phyloP scores from a whole-genome alignment of 2,888 invertebrate genomes.

The Megastigmus dorsalis region DNA sequence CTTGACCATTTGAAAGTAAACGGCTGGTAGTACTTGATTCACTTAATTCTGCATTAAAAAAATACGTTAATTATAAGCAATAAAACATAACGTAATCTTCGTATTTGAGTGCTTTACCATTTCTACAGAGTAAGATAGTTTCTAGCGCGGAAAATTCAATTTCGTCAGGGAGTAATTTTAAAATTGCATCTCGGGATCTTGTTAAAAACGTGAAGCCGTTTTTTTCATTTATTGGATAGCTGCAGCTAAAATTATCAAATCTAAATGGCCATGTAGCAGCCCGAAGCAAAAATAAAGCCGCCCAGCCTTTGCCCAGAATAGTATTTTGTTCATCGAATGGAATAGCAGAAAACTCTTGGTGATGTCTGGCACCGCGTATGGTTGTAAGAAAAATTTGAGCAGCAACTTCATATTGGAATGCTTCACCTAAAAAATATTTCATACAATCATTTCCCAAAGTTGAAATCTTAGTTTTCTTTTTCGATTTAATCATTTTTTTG shows the following conservation, averaged over 20 bases:
- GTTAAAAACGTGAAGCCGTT: conserved; percentile 56
- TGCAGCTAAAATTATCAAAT: conserved; percentile 66
- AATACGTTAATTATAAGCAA: conserved; percentile 1
- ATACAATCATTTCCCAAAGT: neutral
- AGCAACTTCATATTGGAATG: conserved; percentile 76
- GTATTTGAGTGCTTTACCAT: conserved; percentile 69
- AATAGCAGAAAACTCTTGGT: conserved; percentile 76
- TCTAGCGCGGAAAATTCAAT: conserved; percentile 76
- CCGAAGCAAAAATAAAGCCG: conserved; percentile 77
- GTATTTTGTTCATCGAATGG: conserved; percentile 76
- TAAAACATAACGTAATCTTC: too few species aligned
- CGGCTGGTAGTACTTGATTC: neutral
- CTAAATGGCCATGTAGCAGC: conserved; percentile 78
- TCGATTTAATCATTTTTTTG: too few species aligned
- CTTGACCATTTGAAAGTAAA: conserved; percentile 7
- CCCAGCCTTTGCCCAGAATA: conserved; percentile 78
- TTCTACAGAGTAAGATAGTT: conserved; percentile 75
- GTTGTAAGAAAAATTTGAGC: conserved; percentile 79
- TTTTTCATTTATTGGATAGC: conserved; percentile 22
- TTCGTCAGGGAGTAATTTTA: conserved; percentile 74
- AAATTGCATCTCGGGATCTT: conserved; percentile 71
- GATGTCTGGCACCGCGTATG: conserved; percentile 77
- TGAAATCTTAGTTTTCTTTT: too few species aligned
- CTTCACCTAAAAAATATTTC: conserved; percentile 54
- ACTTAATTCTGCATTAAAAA: conserved; percentile 13